Conservation (phyloP, 2,797 vertebrate species). For the Amazona ochrocephala region DNA sequence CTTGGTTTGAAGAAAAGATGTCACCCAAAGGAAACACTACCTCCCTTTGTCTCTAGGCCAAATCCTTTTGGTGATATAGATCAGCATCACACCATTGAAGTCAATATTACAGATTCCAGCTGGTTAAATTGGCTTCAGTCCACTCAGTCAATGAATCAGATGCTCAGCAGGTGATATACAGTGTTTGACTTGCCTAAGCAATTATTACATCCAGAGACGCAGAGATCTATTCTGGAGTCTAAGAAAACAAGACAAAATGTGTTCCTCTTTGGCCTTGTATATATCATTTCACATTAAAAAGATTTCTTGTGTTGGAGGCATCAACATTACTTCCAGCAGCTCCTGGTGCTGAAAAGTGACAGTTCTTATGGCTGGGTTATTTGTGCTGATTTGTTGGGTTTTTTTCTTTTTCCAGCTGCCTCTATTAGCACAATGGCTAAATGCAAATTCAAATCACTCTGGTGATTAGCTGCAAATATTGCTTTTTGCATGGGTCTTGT, state of each 20-base stretch:
- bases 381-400: conserved; percentile 23
- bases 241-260: conserved; percentile 47
- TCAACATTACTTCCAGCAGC: conserved; percentile 19
- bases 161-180: conserved; percentile 53
- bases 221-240: background rate
- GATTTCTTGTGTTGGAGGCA: background rate
- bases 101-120: conserved; percentile 49
- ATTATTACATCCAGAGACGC: conserved; percentile 29
- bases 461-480: conserved; percentile 66
- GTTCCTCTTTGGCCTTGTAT: background rate
- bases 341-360: conserved; percentile 26
- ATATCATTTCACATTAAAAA: conserved; percentile 19
- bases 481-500: conserved; percentile 41
- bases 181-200: conserved; percentile 61
- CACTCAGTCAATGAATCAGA: conserved; percentile 58
- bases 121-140: conserved; percentile 59
- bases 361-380: conserved; percentile 50
- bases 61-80: background rate
- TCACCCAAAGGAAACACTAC: background rate
- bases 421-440: conserved; percentile 61
- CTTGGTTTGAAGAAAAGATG: background rate
- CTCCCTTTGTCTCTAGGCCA: conserved; percentile 26
- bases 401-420: conserved; percentile 59
- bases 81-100: background rate
- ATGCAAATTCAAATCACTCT: conserved; percentile 65